Conservation (phyloP, 1,140 invertebrate species). For the Halesus radiatus region DNA sequence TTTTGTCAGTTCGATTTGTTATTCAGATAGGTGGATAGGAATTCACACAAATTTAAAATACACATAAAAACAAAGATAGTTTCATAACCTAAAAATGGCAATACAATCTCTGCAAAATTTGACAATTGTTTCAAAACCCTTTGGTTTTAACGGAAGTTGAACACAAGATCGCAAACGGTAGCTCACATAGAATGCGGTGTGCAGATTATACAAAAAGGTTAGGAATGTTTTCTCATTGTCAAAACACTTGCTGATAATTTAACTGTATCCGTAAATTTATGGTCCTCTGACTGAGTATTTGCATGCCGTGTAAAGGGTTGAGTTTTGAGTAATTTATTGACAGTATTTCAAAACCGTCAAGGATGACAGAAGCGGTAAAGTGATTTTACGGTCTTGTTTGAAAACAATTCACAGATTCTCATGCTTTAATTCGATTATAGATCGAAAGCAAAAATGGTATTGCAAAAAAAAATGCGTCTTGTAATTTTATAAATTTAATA, state of each 20-base stretch:
- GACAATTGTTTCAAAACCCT: too few species aligned
- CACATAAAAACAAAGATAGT: not conserved
- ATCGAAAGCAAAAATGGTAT: too few species aligned
- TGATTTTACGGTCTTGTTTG: not conserved
- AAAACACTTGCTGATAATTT: slow-evolving; percentile 26
- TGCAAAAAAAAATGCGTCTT: too few species aligned
- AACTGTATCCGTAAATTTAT: slow-evolving; percentile 11
- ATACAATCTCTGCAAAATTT: too few species aligned
- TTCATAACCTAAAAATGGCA: too few species aligned
- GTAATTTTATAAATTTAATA: too few species aligned
- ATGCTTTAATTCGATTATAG: too few species aligned
- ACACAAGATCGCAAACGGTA: not conserved
- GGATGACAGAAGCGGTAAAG: not conserved
- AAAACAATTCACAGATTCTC: too few species aligned
- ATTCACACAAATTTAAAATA: not conserved
- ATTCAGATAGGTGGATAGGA: too few species aligned
- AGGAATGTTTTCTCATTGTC: slow-evolving; percentile 23
- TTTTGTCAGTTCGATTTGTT: too few species aligned
- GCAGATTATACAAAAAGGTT: slow-evolving; percentile 1
- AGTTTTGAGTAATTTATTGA: slow-evolving; percentile 26
- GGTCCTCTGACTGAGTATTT: not conserved
- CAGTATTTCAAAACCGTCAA: slow-evolving; percentile 22
- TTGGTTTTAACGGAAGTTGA: too few species aligned
- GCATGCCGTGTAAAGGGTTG: slow-evolving; percentile 27
- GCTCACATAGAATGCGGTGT: slow-evolving; percentile 3